Evolutionary conservation across 2,888 invertebrate genomes (phyloP), one percentile per base, ranked within the genome.

Genomic region (Dicyrtoma fusca): DNA sequence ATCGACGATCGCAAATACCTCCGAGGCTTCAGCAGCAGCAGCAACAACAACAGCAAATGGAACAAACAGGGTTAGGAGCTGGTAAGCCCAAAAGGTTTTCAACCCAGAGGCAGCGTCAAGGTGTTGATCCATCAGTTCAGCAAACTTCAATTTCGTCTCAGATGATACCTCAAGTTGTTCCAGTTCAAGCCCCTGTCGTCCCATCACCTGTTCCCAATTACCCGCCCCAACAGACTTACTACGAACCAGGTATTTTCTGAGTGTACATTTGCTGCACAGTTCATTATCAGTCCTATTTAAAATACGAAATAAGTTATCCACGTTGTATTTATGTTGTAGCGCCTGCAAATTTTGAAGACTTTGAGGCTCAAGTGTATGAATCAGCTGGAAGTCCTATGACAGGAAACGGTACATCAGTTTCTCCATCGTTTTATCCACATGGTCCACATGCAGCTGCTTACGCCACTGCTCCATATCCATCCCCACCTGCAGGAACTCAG

Each of bases 61-160:
- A 74, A 49, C 79, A 76, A 64, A 66, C 73, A 17, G 79, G 73
- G 34, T 74, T 75, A 74, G 84, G 84, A 47, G 81, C 84, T 69
- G 83, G 83, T 44, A 85, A 83, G 76, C 87, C 89, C 10, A 90
- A 90, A 81, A 85, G 90, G 25, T 90, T 90, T 82, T 90, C 90
- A 2, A 88, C 88, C 72, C 86, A 89, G 80, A 85, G 90, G 70
- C 66, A 89, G 82, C 83, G 88, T 25, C 73, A 69, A 55, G 45
- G n/a, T 23, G 51, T 72, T 11, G 69, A 69, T 19, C 19, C 70
- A 19, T 25, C 70, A 8, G 25, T 70, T 14, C 70, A 70, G 26
- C 70, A 62, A 51, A 55, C 71, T 3, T 21, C 71, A 5, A 23
- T 59, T 23, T 19, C 69, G 10, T 59, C 69, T 47, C 59, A 57